Base-by-base conservation (phyloP, 2,113 vertebrate species). In the Pterophyllum scalare region DNA sequence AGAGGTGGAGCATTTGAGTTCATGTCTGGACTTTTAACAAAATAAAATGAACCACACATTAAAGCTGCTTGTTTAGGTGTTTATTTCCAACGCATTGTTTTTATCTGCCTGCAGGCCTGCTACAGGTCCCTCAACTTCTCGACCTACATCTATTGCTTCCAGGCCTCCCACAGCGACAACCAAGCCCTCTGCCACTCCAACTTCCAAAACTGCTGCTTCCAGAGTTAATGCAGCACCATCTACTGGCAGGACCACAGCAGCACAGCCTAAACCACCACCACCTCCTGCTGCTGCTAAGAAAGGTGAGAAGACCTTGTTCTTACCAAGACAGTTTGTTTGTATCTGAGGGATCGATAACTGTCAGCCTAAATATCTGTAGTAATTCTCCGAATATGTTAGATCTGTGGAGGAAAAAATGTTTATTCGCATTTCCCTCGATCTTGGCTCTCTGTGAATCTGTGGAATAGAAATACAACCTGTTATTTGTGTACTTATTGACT, bases 181-280 rank as follows among this genome's bases (percentile, higher is more conserved):
- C 33, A 95, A 87, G 85, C 74, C 85, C 60, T 78, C 84, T 7
- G 40, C 87, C 6, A 20, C 80, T 12, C 35, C 83, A 33, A 26
- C 84, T 58, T 43, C 62, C 33, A 92, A 86, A 83, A 76, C 89
- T 0, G 3, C 89, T 26, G 46, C 88, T n/a, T 82, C 90, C 28
- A 93, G 84, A 89, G 82, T 80, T 2, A 43, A 90, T 40, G 67
- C 89, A 80, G 86, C 91, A 0, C 83, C 93, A 78, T 85, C 94
- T 94, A 72, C 90, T 93, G 94, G 90, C 80, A 91, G 88, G 74
- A 78, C 65, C 40, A 49, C 92, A 43, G 72, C 90, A 81, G 58
- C 81, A 74, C 94, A 90, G 64, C 56, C 83, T 17, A 95, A 91
- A 84, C 67, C 65, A 70, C 67, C 65, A 70, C 7, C 38, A 33